Percentiles rank a stretch among this genome's conserved stretches.
phyloP scores from a whole-genome alignment of 2,797 vertebrate genomes.

The Amblyraja radiata region DNA sequence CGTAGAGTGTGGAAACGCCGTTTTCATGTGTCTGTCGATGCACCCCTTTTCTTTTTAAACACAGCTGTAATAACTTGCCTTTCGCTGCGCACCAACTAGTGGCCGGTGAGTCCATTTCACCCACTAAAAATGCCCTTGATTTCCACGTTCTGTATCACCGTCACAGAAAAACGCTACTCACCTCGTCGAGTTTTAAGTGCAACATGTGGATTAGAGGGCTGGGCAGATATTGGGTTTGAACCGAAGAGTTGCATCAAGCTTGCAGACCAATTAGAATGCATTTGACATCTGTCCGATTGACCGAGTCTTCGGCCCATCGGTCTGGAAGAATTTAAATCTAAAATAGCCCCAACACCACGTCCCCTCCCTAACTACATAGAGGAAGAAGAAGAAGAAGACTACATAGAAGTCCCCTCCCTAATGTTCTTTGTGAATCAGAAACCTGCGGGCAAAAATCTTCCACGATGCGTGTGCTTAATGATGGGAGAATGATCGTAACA shows the following conservation, averaged over 20 bases:
- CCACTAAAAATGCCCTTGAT: neutral
- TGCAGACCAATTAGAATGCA: neutral
- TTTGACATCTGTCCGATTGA: neutral
- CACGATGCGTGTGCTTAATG: too few species aligned
- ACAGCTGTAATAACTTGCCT: neutral
- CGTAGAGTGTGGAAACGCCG: neutral
- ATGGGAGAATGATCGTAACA: neutral
- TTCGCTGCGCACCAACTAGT: slow-evolving; percentile 5
- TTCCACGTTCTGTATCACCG: neutral
- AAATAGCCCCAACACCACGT: neutral
- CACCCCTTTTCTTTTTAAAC: neutral
- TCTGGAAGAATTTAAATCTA: neutral
- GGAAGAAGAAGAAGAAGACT: too few species aligned
- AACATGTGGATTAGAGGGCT: neutral
- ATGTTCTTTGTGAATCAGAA: neutral
- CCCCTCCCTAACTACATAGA: too few species aligned
- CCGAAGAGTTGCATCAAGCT: neutral
- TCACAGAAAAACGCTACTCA: too few species aligned
- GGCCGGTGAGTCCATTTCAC: neutral
- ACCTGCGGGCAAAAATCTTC: neutral
- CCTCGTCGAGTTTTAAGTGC: too few species aligned
- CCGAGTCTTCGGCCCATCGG: too few species aligned
- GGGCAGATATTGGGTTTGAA: neutral
- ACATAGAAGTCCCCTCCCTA: too few species aligned
- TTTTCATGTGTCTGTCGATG: neutral